Conservation (phyloP, 2,888 invertebrate genomes). For the Lordiphosa fenestrarum region DNA sequence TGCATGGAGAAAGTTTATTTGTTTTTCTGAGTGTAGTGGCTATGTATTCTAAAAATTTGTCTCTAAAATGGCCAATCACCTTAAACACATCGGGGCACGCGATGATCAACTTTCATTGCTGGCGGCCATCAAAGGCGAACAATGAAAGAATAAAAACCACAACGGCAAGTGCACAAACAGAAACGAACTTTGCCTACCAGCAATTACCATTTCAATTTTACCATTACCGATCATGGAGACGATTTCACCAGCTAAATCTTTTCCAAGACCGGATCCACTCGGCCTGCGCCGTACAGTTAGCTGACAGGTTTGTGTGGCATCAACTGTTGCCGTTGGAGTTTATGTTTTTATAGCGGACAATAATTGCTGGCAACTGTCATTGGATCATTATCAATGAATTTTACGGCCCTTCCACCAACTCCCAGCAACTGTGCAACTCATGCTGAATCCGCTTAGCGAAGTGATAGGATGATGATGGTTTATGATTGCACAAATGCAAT, state of each 20-base stretch:
- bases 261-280: constrained; percentile 8
- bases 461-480: constrained; percentile 13
- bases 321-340: constrained; percentile 8
- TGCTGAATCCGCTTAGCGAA: constrained; percentile 8
- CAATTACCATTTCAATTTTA: constrained; percentile 41
- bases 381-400: constrained; percentile 13
- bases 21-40: no score
- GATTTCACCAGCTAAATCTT: constrained; percentile 7
- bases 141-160: constrained; percentile 9
- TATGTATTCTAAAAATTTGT: constrained; percentile 1
- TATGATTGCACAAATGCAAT: constrained; percentile 9
- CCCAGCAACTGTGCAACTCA: constrained; percentile 5
- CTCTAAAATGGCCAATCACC: constrained; percentile 1
- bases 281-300: neutral
- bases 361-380: constrained; percentile 14
- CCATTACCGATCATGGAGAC: constrained; percentile 21
- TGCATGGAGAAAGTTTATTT: no score
- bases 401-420: constrained; percentile 6
- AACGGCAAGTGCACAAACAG: constrained; percentile 21
- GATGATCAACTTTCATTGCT: constrained; percentile 16
- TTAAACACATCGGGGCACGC: constrained; percentile 8
- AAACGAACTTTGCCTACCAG: constrained; percentile 34
- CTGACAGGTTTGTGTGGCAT: constrained; percentile 3
- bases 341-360: constrained; percentile 14
- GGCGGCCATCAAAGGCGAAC: constrained; percentile 1